Conservation (phyloP, 2,113 vertebrate species). For the Anthoscopus minutus region DNA sequence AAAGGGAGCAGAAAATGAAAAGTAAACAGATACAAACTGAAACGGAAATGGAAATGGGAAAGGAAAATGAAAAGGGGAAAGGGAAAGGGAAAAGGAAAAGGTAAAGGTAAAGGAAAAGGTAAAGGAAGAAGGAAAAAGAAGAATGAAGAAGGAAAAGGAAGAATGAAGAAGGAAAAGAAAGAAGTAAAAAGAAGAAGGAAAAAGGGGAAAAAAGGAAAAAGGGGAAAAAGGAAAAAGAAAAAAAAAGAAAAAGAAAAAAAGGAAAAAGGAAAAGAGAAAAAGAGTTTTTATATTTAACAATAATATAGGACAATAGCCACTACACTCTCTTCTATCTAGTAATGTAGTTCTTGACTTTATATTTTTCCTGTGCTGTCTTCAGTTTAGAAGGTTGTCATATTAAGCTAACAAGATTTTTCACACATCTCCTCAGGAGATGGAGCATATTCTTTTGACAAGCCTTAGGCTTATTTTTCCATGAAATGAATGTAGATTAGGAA, state of each 20-base stretch:
- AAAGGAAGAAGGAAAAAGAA: too few species aligned
- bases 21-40: too few species aligned
- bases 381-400: background rate
- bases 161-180: too few species aligned
- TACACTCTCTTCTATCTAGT: background rate
- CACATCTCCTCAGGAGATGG: background rate
- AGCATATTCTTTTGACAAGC: background rate
- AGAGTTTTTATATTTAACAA: background rate
- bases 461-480: background rate
- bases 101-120: too few species aligned
- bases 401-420: background rate
- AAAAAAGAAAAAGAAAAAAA: background rate
- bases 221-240: too few species aligned
- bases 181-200: too few species aligned
- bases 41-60: too few species aligned
- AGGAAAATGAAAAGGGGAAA: too few species aligned
- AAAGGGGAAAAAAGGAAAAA: too few species aligned
- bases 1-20: too few species aligned
- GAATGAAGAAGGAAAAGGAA: too few species aligned
- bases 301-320: background rate
- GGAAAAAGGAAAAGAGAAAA: background rate
- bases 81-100: too few species aligned
- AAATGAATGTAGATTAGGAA: background rate
- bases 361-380: background rate
- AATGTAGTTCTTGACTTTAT: background rate